Conservation (phyloP, 2,113 vertebrate genomes). For the Callithrix jacchus region DNA sequence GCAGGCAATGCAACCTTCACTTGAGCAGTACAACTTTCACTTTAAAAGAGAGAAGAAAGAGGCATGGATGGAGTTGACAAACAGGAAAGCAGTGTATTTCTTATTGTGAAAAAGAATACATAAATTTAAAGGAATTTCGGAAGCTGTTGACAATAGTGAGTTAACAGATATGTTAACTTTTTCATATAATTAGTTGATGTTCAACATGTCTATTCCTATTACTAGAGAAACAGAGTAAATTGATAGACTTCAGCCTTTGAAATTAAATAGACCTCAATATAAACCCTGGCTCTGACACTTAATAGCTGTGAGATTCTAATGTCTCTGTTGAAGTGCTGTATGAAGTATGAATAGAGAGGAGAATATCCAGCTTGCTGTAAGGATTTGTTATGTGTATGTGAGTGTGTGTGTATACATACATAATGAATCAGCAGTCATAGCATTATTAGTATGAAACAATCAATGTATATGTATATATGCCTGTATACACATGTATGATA, state of each 20-base stretch:
- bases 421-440: background rate
- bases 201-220: background rate
- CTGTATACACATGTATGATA: background rate
- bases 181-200: background rate
- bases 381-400: background rate
- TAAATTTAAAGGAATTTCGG: conserved; percentile 6
- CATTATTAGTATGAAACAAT: background rate
- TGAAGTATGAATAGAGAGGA: background rate
- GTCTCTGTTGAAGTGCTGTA: background rate
- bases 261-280: background rate
- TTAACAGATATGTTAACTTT: background rate
- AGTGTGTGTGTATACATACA: background rate
- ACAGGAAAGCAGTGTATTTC: background rate
- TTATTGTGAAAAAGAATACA: conserved; percentile 6
- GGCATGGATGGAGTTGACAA: background rate
- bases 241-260: background rate
- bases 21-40: background rate
- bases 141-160: background rate
- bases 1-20: background rate
- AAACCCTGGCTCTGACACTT: background rate
- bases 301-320: background rate
- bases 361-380: background rate
- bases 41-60: conserved; percentile 9
- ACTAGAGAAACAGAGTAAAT: background rate
- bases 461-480: background rate